These are phyloP conservation scores for Eulemur macaco DNA, from an alignment of 2,113 vertebrate genomes.

Conservation along the genomic window DNA sequence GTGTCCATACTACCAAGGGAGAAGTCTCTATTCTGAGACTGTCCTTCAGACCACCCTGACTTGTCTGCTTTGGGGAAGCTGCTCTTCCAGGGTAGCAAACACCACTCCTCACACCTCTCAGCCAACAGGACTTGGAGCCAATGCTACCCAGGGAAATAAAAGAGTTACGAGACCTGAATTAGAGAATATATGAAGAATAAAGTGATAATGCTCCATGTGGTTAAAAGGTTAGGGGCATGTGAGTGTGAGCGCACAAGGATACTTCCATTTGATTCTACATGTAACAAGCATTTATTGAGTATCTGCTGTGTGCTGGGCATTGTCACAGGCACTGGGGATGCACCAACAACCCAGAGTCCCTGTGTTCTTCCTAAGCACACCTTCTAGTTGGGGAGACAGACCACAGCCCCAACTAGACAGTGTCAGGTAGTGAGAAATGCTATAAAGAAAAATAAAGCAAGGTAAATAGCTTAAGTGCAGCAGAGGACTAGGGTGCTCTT, in stretches of 20 bases:
- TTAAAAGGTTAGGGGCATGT: not conserved
- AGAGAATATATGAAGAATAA: not conserved
- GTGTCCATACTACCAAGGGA: not conserved
- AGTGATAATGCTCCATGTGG: not conserved
- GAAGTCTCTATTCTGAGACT: not conserved
- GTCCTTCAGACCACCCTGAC: not conserved
- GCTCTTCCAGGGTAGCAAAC: not conserved
- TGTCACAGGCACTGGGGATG: not conserved
- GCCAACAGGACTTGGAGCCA: not conserved
- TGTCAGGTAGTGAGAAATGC: not conserved
- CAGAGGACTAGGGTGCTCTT: not conserved
- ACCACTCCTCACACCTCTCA: not conserved
- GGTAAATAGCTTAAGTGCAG: not conserved
- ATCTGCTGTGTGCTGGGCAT: not conserved
- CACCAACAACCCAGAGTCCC: not conserved
- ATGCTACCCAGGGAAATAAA: constrained; percentile 14
- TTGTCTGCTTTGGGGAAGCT: not conserved
- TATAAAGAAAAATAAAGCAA: not conserved
- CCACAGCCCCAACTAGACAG: not conserved
- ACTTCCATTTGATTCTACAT: not conserved
- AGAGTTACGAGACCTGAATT: constrained; percentile 4
- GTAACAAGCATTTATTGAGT: not conserved
- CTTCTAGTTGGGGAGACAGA: not conserved
- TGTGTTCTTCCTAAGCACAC: not conserved
- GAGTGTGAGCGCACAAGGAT: not conserved